phyloP scores from a whole-genome alignment of 2,797 vertebrate species.

The Phoeniculus purpureus region DNA sequence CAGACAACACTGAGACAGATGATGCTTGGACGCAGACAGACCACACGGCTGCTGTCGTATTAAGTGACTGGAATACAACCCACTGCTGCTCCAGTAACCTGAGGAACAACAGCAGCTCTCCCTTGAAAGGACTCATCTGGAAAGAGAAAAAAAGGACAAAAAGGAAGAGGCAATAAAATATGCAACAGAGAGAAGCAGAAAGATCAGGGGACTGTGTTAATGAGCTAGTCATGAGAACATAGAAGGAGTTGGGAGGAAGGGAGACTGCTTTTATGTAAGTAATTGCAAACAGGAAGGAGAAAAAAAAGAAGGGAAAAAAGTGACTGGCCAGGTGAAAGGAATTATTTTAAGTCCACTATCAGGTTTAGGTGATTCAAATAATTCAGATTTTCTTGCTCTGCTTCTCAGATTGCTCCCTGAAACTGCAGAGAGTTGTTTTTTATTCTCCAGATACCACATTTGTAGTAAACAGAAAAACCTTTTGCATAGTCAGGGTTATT shows the following conservation, averaged over 20 bases:
- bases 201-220: background rate
- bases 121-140: background rate
- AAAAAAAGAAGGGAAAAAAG: background rate
- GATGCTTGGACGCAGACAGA: background rate
- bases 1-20: background rate
- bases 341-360: background rate
- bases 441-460: background rate
- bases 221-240: accelerated
- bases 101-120: background rate
- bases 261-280: background rate
- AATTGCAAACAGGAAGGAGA: background rate
- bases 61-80: background rate
- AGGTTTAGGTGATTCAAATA: background rate
- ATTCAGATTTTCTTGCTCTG: background rate
- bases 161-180: background rate
- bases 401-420: background rate
- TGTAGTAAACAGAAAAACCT: conserved; percentile 26
- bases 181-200: background rate
- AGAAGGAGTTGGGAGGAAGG: background rate
- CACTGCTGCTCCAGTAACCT: background rate
- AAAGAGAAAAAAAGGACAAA: background rate
- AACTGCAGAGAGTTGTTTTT: background rate
- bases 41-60: accelerated
- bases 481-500: background rate
- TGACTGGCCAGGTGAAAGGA: background rate